Percentiles rank a stretch among this genome's conserved stretches.
Evolutionary conservation across 2,797 vertebrate genomes (phyloP).

Genomic region (Lerista edwardsae): DNA sequence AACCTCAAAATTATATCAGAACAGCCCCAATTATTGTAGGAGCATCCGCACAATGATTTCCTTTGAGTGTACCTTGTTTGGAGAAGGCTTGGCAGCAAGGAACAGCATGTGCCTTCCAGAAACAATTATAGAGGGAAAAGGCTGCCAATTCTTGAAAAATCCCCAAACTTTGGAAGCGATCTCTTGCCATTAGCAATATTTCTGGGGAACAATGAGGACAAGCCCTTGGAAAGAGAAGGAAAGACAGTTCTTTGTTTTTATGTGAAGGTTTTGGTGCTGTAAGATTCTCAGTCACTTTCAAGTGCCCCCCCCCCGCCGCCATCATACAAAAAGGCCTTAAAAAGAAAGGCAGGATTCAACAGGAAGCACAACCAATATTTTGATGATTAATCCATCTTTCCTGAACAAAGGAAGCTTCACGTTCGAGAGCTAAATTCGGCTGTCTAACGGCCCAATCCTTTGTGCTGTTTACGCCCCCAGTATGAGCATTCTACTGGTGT

Average conservation of each 20-base stretch:
- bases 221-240: slow-evolving; percentile 61
- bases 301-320: no score
- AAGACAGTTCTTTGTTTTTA: slow-evolving; percentile 56
- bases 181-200: slow-evolving; percentile 56
- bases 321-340: slow-evolving; percentile 34
- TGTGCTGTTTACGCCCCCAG: no score
- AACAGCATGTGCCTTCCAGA: slow-evolving; percentile 53
- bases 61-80: slow-evolving; percentile 52
- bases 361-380: slow-evolving; percentile 61
- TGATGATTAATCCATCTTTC: slow-evolving; percentile 38
- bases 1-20: slow-evolving; percentile 35
- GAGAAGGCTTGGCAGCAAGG: slow-evolving; percentile 42
- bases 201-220: slow-evolving; percentile 60
- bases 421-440: not conserved
- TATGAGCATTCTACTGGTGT: no score
- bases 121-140: slow-evolving; percentile 42
- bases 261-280: slow-evolving; percentile 36
- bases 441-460: no score
- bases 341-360: slow-evolving; percentile 48
- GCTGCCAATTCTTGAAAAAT: slow-evolving; percentile 65
- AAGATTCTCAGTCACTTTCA: slow-evolving; percentile 31
- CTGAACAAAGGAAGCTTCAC: slow-evolving; percentile 50
- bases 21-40: slow-evolving; percentile 14
- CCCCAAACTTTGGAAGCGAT: slow-evolving; percentile 56
- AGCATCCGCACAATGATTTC: slow-evolving; percentile 56